phyloP scores from a whole-genome alignment of 2,888 invertebrate species.

The Tachystola acroxantha region DNA sequence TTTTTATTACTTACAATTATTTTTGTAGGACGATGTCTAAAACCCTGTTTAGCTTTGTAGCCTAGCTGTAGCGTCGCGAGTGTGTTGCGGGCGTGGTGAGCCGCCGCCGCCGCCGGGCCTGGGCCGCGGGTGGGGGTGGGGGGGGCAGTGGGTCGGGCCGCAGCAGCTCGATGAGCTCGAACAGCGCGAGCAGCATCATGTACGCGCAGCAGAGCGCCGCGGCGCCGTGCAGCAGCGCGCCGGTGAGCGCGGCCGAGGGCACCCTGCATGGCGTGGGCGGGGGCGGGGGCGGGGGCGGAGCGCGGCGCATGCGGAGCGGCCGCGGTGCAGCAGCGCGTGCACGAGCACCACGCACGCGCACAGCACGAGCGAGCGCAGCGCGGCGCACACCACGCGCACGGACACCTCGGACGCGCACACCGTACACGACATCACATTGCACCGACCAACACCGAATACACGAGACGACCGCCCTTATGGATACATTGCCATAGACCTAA shows the following conservation, averaged over 20 bases:
- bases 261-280: constrained; percentile 10
- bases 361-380: constrained; percentile 38
- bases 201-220: constrained; percentile 38
- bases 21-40: no score
- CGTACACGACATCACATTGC: neutral
- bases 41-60: no score
- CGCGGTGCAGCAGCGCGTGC: constrained; percentile 48
- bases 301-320: constrained; percentile 32
- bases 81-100: neutral
- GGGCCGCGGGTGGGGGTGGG: constrained; percentile 2
- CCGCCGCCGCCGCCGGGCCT: neutral
- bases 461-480: no score
- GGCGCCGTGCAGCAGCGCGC: constrained; percentile 22
- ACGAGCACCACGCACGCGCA: constrained; percentile 42
- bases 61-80: constrained; percentile 1
- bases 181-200: constrained; percentile 39
- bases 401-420: constrained; percentile 3
- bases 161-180: constrained; percentile 41
- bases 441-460: no score
- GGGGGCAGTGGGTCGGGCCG: constrained; percentile 29
- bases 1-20: no score
- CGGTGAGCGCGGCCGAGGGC: constrained; percentile 30
- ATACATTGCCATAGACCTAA: no score
- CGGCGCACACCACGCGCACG: constrained; percentile 16
- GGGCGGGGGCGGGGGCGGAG: constrained; percentile 10